Evolutionary conservation across 2,888 invertebrate species (phyloP), one percentile per base, ranked within the genome.

Genomic region (Octodonta nipae): DNA sequence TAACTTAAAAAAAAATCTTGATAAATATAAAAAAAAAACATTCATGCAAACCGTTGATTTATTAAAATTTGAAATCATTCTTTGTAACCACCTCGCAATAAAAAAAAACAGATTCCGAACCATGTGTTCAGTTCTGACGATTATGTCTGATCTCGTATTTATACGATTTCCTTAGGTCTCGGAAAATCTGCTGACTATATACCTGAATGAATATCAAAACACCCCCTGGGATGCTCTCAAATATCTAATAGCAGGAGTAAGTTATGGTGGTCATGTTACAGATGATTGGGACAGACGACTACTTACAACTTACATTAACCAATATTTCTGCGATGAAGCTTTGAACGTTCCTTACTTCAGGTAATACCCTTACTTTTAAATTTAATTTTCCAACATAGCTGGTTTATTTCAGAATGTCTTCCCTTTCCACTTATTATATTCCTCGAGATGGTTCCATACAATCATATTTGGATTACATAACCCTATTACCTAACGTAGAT

Each of bases 211-310:
- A 52, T 89, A 89, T 58, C 73, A 76, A n/a, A 35, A 33, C 1
- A 87, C 86, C 0, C 88, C 88, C 1, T 89, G 87, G 86, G 87
- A 86, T 50, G 87, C 88, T 1, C 62, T 89, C 28, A 85, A 87
- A 45, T 88, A 86, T 58, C 63, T 89, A 37, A 84, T 89, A 54
- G 82, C 87, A 1, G 85, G 80, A 45, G 83, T 89, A 43, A 87
- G 83, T 64, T 89, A 89, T 55, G 88, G 88, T 16, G 88, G 88
- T 0, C 85, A 86, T 57, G 78, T 82, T 11, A 81, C 79, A 3
- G 80, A 82, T 51, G 78, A 79, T 49, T 79, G 76, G 75, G 75
- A 75, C 52, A 65, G 78, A 39, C 65, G 87, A 11, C 70, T 89
- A 14, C 65, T 89, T 13, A 68, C 73, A 42, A 85, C 86, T 0